phyloP scores from a whole-genome alignment of 2,888 invertebrate genomes.

The Stegophylla sp. region DNA sequence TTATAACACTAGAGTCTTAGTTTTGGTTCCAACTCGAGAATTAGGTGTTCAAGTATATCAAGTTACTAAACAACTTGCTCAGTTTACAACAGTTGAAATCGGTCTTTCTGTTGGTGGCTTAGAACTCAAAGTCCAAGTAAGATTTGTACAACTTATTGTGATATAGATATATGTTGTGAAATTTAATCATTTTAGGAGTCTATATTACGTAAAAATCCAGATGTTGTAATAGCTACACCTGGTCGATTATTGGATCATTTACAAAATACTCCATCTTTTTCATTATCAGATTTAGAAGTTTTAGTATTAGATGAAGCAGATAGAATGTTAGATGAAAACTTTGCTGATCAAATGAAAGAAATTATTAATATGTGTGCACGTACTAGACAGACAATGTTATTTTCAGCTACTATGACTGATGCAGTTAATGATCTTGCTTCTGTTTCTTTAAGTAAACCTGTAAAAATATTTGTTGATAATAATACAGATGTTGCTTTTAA shows the following conservation, averaged over 20 bases:
- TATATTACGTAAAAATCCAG: slow-evolving; percentile 86
- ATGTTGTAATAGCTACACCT: slow-evolving; percentile 97
- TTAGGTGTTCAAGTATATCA: slow-evolving; percentile 97
- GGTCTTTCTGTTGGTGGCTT: slow-evolving; percentile 87
- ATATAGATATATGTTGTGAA: background rate
- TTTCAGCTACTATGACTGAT: slow-evolving; percentile 99
- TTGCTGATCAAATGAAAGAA: slow-evolving; percentile 99
- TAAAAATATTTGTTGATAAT: slow-evolving; percentile 93
- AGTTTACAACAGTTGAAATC: slow-evolving; percentile 82
- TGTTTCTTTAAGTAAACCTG: slow-evolving; percentile 89
- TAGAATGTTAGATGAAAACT: slow-evolving; percentile 97
- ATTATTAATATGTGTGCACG: slow-evolving; percentile 90
- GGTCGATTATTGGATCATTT: slow-evolving; percentile 97
- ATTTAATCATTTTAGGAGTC: slow-evolving; percentile 69
- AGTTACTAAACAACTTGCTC: slow-evolving; percentile 87
- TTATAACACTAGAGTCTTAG: slow-evolving; percentile 76
- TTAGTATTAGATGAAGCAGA: slow-evolving; percentile 74
- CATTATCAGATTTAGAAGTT: slow-evolving; percentile 88
- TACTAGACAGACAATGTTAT: slow-evolving; percentile 93
- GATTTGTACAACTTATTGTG: slow-evolving; percentile 62
- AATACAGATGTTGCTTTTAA: slow-evolving; percentile 96
- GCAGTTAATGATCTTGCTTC: slow-evolving; percentile 92
- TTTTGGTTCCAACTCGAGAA: slow-evolving; percentile 95
- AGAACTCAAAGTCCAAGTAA: slow-evolving; percentile 76
- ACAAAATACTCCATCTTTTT: slow-evolving; percentile 91